phyloP scores from a whole-genome alignment of 2,113 vertebrate species.

The Myotis yumanensis region DNA sequence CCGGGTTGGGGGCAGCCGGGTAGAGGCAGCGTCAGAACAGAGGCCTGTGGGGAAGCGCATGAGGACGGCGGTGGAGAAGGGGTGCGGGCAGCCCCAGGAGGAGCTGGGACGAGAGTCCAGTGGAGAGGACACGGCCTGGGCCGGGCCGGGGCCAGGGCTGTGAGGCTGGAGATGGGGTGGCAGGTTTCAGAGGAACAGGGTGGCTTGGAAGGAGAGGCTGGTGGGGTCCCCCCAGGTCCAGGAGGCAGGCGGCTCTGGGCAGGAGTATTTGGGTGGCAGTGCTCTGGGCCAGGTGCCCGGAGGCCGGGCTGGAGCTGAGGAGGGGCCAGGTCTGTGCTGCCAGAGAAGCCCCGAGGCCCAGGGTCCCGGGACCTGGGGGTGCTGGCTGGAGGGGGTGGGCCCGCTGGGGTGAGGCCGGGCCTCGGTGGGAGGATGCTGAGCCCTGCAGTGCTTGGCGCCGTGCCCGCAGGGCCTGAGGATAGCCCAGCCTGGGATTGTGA shows the following conservation, averaged over 20 bases:
- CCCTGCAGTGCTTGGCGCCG: rapidly evolving
- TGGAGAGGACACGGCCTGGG: background rate
- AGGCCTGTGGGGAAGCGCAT: background rate
- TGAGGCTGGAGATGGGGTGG: background rate
- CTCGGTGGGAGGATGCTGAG: background rate
- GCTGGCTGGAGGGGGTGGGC: too few species aligned
- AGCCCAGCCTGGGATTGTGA: background rate
- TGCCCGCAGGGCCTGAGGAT: rapidly evolving
- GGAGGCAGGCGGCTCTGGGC: background rate
- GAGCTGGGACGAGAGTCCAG: rapidly evolving
- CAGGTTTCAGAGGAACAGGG: background rate
- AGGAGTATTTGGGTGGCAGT: background rate
- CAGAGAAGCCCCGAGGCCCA: background rate
- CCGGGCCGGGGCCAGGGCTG: background rate
- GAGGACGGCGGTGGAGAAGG: background rate
- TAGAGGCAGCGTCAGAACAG: background rate
- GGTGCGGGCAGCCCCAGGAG: background rate
- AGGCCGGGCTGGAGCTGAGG: background rate
- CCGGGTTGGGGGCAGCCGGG: rapidly evolving
- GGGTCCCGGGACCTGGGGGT: background rate
- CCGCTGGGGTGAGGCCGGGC: too few species aligned
- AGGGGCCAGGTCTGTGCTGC: background rate
- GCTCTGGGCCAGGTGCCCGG: background rate
- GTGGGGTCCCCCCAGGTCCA: rapidly evolving
- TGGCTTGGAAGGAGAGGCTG: background rate